A percentile compares a stretch with the other conserved stretches of the same genome.
Conservation (phyloP, 2,113 vertebrate genomes). For the Sigmodon hispidus region DNA sequence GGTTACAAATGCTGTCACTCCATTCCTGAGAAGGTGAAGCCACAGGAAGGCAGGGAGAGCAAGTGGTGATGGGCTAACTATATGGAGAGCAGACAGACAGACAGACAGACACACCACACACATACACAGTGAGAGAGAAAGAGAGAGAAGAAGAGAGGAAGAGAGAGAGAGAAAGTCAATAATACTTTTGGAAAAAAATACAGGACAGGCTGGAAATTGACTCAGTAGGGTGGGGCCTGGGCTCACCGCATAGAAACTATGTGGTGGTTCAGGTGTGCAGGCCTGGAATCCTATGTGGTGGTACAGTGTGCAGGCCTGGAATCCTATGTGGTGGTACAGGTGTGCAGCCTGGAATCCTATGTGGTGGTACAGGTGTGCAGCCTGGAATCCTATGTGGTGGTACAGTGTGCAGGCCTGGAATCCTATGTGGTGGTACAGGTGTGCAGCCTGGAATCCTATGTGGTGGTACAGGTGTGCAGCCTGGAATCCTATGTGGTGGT, state of each 20-base stretch:
- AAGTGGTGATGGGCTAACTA: not conserved
- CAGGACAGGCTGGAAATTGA: not conserved
- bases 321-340: too few relatives aligned
- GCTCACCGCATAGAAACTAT: not conserved
- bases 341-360: not conserved
- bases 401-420: not conserved
- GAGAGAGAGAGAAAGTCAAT: not conserved
- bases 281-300: too few relatives aligned
- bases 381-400: not conserved
- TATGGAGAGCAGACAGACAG: not conserved
- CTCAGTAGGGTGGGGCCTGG: not conserved
- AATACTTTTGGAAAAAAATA: not conserved
- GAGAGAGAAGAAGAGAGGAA: too few relatives aligned
- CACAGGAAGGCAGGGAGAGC: not conserved
- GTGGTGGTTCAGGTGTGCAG: too few relatives aligned
- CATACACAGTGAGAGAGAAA: too few relatives aligned
- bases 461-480: too few relatives aligned
- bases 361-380: too few relatives aligned
- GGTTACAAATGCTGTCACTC: not conserved
- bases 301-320: too few relatives aligned
- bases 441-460: not conserved
- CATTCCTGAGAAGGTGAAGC: not conserved
- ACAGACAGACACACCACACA: not conserved
- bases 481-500: not conserved
- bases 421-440: too few relatives aligned